Evolutionary conservation across 2,797 vertebrate genomes (phyloP).

Genomic region (Parauchenoglanis punctatus): DNA sequence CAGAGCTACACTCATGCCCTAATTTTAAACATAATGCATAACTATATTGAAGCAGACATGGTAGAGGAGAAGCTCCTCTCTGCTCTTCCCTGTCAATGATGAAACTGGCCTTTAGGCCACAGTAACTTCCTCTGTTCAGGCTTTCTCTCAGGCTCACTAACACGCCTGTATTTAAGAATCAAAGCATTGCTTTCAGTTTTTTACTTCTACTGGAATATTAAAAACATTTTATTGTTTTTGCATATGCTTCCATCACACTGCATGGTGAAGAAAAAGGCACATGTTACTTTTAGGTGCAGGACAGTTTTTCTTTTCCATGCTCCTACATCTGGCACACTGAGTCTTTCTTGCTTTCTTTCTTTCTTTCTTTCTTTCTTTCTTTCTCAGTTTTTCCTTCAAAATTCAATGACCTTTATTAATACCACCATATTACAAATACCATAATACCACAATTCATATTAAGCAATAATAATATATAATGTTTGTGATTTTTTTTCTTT

Average conservation of each 20-base stretch:
- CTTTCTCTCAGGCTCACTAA: not conserved
- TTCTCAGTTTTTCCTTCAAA: not conserved
- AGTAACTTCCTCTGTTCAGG: slow-evolving; percentile 27
- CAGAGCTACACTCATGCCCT: not conserved
- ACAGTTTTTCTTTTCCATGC: not conserved
- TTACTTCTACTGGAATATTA: not conserved
- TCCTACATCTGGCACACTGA: not conserved
- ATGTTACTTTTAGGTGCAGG: not conserved
- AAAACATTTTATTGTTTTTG: not conserved
- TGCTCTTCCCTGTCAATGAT: slow-evolving; percentile 11
- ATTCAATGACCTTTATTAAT: not conserved
- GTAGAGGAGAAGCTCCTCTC: slow-evolving; percentile 4
- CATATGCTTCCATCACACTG: not conserved
- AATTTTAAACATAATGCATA: not conserved
- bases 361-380: not conserved
- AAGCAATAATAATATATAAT: not conserved
- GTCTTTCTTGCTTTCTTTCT: no score
- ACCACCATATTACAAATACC: not conserved
- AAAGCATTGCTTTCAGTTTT: not conserved
- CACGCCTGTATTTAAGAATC: not conserved
- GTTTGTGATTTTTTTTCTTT: not conserved
- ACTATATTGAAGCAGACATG: not conserved
- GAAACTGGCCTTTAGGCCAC: slow-evolving; percentile 13
- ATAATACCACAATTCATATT: not conserved
- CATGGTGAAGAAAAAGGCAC: not conserved